These are phyloP conservation scores for Xerus inauris DNA, from an alignment of 2,113 vertebrate species.

Conservation along the genomic window DNA sequence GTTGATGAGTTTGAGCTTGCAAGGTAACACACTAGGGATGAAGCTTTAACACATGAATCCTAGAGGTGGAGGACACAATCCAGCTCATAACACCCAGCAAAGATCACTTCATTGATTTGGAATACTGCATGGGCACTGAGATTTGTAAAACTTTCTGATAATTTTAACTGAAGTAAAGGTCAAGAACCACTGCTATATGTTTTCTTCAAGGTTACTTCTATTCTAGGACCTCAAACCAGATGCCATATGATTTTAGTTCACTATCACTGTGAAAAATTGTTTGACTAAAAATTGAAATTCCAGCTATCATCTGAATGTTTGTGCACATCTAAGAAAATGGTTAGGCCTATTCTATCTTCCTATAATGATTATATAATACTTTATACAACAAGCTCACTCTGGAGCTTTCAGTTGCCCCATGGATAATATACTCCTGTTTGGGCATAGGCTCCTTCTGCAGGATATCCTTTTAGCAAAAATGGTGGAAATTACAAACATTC, in stretches of 20 bases:
- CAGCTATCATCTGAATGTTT: background rate
- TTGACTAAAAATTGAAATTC: background rate
- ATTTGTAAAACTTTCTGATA: background rate
- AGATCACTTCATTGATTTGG: background rate
- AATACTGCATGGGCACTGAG: background rate
- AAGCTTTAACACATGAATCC: background rate
- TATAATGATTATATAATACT: background rate
- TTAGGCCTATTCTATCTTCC: background rate
- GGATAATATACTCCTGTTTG: too few relatives aligned
- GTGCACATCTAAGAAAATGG: background rate
- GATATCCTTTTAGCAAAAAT: background rate
- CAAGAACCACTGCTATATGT: background rate
- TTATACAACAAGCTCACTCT: background rate
- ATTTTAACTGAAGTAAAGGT: background rate
- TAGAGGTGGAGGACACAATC: background rate
- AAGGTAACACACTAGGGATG: background rate
- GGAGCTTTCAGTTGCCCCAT: background rate
- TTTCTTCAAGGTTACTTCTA: background rate
- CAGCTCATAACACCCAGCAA: background rate
- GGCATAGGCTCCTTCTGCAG: rapidly evolving
- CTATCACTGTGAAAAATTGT: background rate
- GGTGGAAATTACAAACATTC: background rate
- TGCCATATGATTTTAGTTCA: background rate
- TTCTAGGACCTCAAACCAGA: background rate
- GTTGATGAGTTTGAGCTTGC: rapidly evolving